Evolutionary conservation across 2,797 vertebrate species (phyloP).

Genomic region (Eleutherodactylus coqui): DNA sequence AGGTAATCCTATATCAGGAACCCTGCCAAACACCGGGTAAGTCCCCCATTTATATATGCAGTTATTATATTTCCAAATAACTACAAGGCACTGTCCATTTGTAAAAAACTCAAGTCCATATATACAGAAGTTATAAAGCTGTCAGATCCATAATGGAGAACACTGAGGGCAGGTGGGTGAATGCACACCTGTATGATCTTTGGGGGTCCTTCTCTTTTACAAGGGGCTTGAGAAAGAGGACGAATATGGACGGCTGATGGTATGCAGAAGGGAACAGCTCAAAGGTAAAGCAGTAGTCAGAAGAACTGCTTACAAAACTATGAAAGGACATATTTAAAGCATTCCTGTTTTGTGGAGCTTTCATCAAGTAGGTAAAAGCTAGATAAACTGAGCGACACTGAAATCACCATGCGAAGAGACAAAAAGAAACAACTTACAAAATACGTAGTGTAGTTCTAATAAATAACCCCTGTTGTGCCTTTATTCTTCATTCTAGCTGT

Average conservation of each 20-base stretch:
- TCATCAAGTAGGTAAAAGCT: slow-evolving; percentile 32
- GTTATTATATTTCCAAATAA: too few relatives aligned
- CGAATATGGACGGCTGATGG: background rate
- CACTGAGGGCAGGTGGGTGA: too few relatives aligned
- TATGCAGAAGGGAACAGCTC: background rate
- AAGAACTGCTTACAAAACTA: slow-evolving; percentile 22
- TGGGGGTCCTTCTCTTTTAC: too few relatives aligned
- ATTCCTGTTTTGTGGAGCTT: slow-evolving; percentile 26
- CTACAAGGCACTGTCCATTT: too few relatives aligned
- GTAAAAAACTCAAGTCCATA: too few relatives aligned
- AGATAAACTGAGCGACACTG: slow-evolving; percentile 17
- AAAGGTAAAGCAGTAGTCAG: slow-evolving; percentile 30
- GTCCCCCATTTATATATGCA: too few relatives aligned
- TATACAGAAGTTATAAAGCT: too few relatives aligned
- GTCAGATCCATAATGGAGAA: too few relatives aligned
- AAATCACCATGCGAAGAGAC: slow-evolving; percentile 17
- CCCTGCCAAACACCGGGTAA: too few relatives aligned
- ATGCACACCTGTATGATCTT: too few relatives aligned
- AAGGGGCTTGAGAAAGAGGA: too few relatives aligned
- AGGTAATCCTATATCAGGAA: too few relatives aligned
- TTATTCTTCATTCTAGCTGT: slow-evolving; percentile 54
- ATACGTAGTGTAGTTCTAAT: slow-evolving; percentile 49
- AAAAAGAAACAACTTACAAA: slow-evolving; percentile 43
- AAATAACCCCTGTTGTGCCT: slow-evolving; percentile 55
- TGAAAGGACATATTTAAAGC: slow-evolving; percentile 25